These are phyloP conservation scores for Labroides dimidiatus DNA, from an alignment of 2,797 vertebrate genomes.

Conservation along the genomic window DNA sequence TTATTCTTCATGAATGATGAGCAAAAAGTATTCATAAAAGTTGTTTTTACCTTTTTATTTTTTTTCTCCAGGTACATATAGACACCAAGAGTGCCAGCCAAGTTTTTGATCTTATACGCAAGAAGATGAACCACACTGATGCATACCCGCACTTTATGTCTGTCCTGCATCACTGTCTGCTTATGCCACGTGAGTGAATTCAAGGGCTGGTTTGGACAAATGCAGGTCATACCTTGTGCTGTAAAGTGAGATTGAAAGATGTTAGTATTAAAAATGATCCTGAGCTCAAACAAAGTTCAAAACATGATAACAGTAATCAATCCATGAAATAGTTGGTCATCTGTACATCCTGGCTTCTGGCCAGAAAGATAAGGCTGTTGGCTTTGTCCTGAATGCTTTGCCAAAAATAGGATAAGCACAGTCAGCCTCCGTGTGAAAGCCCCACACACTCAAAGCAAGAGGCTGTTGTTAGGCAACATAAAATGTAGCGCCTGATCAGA, in stretches of 20 bases:
- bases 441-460: constrained; percentile 12
- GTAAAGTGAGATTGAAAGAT: constrained; percentile 10
- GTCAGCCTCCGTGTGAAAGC: constrained; percentile 20
- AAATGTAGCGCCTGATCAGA: neutral
- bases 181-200: constrained; percentile 96
- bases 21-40: neutral
- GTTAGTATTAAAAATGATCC: neutral
- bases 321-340: constrained; percentile 27
- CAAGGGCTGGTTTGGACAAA: too few relatives aligned
- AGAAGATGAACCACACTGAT: constrained; percentile 96
- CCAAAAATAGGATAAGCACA: constrained; percentile 47
- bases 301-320: constrained; percentile 1
- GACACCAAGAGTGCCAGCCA: constrained; percentile 98
- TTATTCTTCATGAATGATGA: neutral
- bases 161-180: constrained; percentile 98
- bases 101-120: constrained; percentile 97
- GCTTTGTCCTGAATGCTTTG: constrained; percentile 55
- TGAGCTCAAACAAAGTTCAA: constrained; percentile 8
- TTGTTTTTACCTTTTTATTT: neutral
- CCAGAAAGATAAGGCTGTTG: constrained; percentile 68
- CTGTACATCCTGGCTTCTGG: constrained; percentile 23
- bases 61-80: constrained; percentile 89
- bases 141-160: constrained; percentile 99
- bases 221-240: neutral
- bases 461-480: constrained; percentile 1